phyloP scores from a whole-genome alignment of 2,888 invertebrate genomes.

The Ornithoptera alexandrae region DNA sequence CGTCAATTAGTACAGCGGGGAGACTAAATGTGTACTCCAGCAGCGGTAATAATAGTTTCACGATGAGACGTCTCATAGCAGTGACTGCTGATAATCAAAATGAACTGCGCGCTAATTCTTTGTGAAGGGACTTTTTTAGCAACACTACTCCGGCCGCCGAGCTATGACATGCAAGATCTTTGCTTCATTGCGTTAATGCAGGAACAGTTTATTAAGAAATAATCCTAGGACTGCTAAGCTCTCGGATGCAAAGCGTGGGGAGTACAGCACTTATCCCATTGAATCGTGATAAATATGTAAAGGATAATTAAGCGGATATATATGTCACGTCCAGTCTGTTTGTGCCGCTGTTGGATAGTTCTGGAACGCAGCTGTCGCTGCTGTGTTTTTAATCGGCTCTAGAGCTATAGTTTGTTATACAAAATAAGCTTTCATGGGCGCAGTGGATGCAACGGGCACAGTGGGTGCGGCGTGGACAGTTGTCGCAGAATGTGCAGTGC shows the following conservation, averaged over 20 bases:
- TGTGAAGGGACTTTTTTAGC: too few relatives aligned
- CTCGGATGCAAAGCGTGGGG: too few relatives aligned
- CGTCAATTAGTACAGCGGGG: slow-evolving; percentile 69
- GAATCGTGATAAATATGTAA: background rate
- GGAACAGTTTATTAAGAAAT: too few relatives aligned
- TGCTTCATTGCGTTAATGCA: too few relatives aligned
- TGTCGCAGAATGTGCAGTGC: background rate
- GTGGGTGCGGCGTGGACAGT: slow-evolving; percentile 5
- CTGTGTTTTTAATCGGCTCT: slow-evolving; percentile 51
- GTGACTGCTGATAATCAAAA: too few relatives aligned
- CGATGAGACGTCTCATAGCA: slow-evolving; percentile 24
- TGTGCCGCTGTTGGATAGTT: slow-evolving; percentile 38
- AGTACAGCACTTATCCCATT: too few relatives aligned
- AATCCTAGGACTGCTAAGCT: too few relatives aligned
- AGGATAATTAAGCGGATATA: background rate
- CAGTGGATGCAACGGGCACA: slow-evolving; percentile 29
- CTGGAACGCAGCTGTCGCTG: slow-evolving; percentile 60
- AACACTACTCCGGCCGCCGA: too few relatives aligned
- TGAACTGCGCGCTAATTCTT: too few relatives aligned
- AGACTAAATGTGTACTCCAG: slow-evolving; percentile 60
- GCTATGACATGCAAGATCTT: too few relatives aligned
- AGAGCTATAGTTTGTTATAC: slow-evolving; percentile 54
- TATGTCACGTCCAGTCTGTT: slow-evolving; percentile 38
- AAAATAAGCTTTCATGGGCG: slow-evolving; percentile 47
- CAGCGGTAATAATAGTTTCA: slow-evolving; percentile 64